These are phyloP conservation scores for Macquaria australasica DNA, from an alignment of 2,113 vertebrate genomes.

Conservation along the genomic window DNA sequence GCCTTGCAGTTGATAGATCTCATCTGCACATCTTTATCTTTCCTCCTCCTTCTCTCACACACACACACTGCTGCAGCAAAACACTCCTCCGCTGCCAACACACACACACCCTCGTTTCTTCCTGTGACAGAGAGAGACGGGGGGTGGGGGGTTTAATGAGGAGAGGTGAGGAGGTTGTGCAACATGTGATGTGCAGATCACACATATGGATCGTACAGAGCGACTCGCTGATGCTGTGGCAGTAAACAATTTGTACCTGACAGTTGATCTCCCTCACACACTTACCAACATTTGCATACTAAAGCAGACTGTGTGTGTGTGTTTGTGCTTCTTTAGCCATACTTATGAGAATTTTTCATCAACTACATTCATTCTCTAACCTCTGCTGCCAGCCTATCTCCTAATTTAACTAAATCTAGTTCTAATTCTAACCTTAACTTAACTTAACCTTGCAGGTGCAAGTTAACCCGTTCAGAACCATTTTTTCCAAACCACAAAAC, in stretches of 20 bases:
- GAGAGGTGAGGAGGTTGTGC: constrained; percentile 34
- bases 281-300: constrained; percentile 11
- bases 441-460: background rate
- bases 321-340: background rate
- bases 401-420: background rate
- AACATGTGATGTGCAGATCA: constrained; percentile 54
- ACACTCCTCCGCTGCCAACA: constrained; percentile 29
- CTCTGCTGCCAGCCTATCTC: background rate
- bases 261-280: constrained; percentile 32
- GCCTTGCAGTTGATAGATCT: constrained; percentile 71
- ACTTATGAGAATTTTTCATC: background rate
- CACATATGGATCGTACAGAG: constrained; percentile 27
- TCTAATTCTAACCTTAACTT: background rate
- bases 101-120: constrained; percentile 28
- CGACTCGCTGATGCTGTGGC: constrained; percentile 26
- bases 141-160: constrained; percentile 16
- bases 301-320: background rate
- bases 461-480: no score
- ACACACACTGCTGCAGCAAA: constrained; percentile 16
- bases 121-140: constrained; percentile 27
- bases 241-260: constrained; percentile 43
- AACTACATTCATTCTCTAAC: background rate
- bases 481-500: no score
- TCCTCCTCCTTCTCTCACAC: constrained; percentile 29
- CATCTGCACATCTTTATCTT: constrained; percentile 71